A percentile compares a stretch with the other conserved stretches of the same genome.
Conservation (phyloP, 2,888 invertebrate species). For the Girardia tigrina region DNA sequence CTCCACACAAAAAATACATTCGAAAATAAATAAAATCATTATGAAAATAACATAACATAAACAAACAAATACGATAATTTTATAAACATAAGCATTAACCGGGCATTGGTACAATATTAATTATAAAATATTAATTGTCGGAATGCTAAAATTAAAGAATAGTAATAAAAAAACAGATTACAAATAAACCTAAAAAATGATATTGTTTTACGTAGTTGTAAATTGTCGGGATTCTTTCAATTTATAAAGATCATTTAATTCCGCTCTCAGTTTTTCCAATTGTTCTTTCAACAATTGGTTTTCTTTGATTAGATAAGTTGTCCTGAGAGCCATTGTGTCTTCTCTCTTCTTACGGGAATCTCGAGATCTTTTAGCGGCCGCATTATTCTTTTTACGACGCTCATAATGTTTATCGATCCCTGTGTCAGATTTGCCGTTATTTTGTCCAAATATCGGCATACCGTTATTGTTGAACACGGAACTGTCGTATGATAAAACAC, state of each 20-base stretch:
- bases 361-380: constrained; percentile 33
- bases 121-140: background rate
- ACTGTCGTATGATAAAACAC: constrained; percentile 6
- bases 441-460: background rate
- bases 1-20: constrained; percentile 16
- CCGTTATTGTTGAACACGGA: background rate
- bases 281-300: constrained; percentile 29
- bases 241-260: constrained; percentile 19
- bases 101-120: background rate
- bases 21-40: constrained; percentile 4
- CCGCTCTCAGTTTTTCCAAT: constrained; percentile 15
- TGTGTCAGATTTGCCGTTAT: background rate
- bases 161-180: background rate
- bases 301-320: constrained; percentile 31
- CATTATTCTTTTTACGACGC: constrained; percentile 24
- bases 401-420: constrained; percentile 30
- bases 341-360: constrained; percentile 33
- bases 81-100: background rate
- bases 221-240: background rate
- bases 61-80: background rate
- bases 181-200: background rate
- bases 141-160: background rate
- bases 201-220: background rate
- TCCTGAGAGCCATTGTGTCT: constrained; percentile 33
- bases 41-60: constrained; percentile 19